Base-by-base conservation (phyloP, 2,888 invertebrate genomes). In the Brachylomia viminalis region DNA sequence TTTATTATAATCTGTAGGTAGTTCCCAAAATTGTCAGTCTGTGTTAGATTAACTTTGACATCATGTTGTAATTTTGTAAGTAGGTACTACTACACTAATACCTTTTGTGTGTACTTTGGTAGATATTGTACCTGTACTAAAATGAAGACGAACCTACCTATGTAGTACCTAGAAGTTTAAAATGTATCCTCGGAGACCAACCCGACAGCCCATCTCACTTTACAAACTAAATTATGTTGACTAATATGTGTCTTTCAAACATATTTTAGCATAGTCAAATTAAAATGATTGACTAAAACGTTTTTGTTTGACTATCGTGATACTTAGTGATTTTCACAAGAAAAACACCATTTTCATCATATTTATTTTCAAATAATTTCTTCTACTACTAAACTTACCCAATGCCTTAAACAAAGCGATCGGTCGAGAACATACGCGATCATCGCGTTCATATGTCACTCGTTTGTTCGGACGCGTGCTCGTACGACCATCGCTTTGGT, bases 111-210 rank as follows among this genome's bases (percentile, higher is more conserved):
- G 17, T 38, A 73, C 27, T 72, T 38, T 20, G n/a, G 10, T 30
- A 30, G 7, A 17, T 4, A 17, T 17, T 7, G 0, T 17, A 42
- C 17, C 27, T 20, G 13, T 2, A 11, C 45, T 0, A 45, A 30
- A 74, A 74, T 61, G 20, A n/a, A 61, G 30, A 74, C 15, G 11
- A 45, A 52, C 17, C 17, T 61, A 52, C 17, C 17, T 61, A 7
- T 15, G 4, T 27, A 27, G 45, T 4, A n/a, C 30, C 30, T 47
- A n/a, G 1, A 74, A 74, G 20, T 74, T 74, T 74, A n/a, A 58
- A 73, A 74, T 42, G 59, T 42, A 30, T 59, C 42, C 59, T 61
- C n/a, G n/a, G 52, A 23, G 52, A 75, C 27, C 3, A 30, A 5
- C 17, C 8, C 2, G 13, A 38, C 75, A 75, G 45, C 17, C 27